phyloP scores from a whole-genome alignment of 2,797 vertebrate species.

The Hapalemur alaotrensis region DNA sequence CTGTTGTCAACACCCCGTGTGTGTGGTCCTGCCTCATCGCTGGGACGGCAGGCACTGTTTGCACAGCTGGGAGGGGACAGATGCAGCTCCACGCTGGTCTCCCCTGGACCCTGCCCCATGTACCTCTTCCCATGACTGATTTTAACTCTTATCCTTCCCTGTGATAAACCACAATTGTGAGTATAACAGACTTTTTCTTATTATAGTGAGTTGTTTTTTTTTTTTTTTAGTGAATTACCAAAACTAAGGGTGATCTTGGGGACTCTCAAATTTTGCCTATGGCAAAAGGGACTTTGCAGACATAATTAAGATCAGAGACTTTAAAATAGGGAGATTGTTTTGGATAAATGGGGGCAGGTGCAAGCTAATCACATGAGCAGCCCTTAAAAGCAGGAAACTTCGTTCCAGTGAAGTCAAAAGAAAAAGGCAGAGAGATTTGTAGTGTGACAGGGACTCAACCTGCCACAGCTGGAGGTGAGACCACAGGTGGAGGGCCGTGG shows the following conservation, averaged over 20 bases:
- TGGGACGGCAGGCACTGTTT: not conserved
- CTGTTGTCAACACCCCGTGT: not conserved
- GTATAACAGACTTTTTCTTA: not conserved
- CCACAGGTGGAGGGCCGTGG: no score
- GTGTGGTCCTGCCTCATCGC: fast-evolving
- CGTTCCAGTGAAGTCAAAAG: not conserved
- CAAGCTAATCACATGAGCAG: not conserved
- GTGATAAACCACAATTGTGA: not conserved
- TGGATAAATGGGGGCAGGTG: not conserved
- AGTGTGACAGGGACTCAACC: not conserved
- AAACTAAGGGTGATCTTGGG: no score
- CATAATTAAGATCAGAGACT: no score
- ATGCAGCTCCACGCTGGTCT: no score
- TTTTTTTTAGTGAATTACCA: not conserved
- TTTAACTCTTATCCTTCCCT: not conserved
- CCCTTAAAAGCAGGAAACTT: not conserved
- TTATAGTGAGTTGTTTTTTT: not conserved
- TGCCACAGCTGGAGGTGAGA: fast-evolving
- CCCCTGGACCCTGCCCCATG: fast-evolving
- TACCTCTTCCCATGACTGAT: fast-evolving
- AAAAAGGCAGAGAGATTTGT: not conserved
- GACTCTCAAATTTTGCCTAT: no score
- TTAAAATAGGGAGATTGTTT: not conserved
- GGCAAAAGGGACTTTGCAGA: no score
- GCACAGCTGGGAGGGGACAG: not conserved